phyloP scores from a whole-genome alignment of 2,888 invertebrate genomes.

The Chaetoderma sp. region DNA sequence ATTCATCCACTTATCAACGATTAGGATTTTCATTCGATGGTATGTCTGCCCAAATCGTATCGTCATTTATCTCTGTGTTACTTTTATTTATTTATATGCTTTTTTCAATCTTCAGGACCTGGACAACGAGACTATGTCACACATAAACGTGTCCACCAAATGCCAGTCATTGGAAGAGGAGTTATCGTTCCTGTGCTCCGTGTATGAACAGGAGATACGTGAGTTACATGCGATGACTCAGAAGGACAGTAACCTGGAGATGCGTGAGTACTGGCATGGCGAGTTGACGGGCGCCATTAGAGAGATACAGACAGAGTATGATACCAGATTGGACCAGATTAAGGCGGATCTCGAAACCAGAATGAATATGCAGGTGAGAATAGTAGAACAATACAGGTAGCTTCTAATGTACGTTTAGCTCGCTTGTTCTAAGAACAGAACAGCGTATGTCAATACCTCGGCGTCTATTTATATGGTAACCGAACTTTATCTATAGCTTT shows the following conservation, averaged over 20 bases:
- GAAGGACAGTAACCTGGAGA: slow-evolving; percentile 70
- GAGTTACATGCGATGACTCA: slow-evolving; percentile 68
- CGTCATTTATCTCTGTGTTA: too few relatives aligned
- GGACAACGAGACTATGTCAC: slow-evolving; percentile 70
- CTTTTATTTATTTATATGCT: too few relatives aligned
- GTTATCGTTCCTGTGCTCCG: slow-evolving; percentile 66
- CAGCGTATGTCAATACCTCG: too few relatives aligned
- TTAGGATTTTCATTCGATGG: too few relatives aligned
- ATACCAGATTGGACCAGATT: slow-evolving; percentile 66
- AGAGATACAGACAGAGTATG: slow-evolving; percentile 71
- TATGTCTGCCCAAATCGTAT: too few relatives aligned
- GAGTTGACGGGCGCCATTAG: slow-evolving; percentile 70
- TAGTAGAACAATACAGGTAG: not conserved
- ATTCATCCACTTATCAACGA: too few relatives aligned
- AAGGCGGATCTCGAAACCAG: slow-evolving; percentile 68
- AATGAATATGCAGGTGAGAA: slow-evolving; percentile 70
- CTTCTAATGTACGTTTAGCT: not conserved
- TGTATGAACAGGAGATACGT: slow-evolving; percentile 63
- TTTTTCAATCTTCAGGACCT: slow-evolving; percentile 63
- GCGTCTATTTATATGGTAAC: too few relatives aligned
- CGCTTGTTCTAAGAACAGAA: too few relatives aligned
- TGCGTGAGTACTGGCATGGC: slow-evolving; percentile 71
- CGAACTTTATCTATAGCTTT: too few relatives aligned
- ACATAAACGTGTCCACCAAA: slow-evolving; percentile 70
- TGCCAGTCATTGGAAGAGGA: slow-evolving; percentile 70